A percentile compares a stretch with the other conserved stretches of the same genome.
Conservation (phyloP, 2,113 vertebrate genomes). For the Nothocercus julius region DNA sequence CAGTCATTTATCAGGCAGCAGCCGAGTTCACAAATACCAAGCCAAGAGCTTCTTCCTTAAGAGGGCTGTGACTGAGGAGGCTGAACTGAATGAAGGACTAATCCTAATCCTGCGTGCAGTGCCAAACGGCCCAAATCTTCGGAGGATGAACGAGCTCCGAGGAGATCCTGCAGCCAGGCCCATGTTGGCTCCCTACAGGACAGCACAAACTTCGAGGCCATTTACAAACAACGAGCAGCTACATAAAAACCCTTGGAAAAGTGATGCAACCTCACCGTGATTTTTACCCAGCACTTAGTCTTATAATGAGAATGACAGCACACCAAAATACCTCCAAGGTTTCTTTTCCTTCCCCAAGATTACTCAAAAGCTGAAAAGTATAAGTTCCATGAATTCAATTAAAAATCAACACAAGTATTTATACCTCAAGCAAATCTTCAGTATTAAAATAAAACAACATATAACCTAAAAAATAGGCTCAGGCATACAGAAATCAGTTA, state of each 20-base stretch:
- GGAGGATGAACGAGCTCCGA: neutral
- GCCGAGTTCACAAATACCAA: neutral
- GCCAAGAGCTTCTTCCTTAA: neutral
- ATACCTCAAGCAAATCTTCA: neutral
- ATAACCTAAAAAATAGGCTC: neutral
- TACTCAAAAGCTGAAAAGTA: neutral
- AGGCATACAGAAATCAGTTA: neutral
- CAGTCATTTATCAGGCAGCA: neutral
- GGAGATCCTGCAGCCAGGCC: neutral
- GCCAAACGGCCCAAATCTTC: neutral
- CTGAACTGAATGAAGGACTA: neutral
- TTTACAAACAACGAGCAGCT: neutral
- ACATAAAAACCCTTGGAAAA: neutral
- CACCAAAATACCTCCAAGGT: neutral
- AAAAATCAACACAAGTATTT: neutral
- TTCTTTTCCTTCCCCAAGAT: neutral
- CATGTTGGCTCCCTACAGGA: neutral
- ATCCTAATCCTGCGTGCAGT: neutral
- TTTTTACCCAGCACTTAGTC: neutral
- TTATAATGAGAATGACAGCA: neutral
- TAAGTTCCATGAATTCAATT: neutral
- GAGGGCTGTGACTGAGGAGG: neutral
- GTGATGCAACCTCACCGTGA: neutral
- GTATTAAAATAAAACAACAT: neutral
- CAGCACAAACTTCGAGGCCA: neutral